Base-by-base conservation (phyloP, 1,140 invertebrate species). In the Trichogramma pretiosum region DNA sequence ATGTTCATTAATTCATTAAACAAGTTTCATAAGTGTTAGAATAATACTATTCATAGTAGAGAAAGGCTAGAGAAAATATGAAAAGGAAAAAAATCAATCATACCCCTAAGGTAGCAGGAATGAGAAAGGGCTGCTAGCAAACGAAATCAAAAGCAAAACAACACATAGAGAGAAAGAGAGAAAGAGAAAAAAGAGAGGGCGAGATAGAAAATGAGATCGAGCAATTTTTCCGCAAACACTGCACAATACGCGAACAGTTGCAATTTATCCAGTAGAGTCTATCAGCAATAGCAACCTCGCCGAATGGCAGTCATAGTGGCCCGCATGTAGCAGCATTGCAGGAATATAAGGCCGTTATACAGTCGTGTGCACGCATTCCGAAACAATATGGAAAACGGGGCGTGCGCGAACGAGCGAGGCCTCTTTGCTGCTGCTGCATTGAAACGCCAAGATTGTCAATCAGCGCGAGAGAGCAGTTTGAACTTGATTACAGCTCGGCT, bases 401-500 rank as follows among this genome's bases (percentile, higher is more conserved):
- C 16, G 8, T 30, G 26, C 26, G 26, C 13, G 26, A 9, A 30
- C 26, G 26, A 9, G 26, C 13, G 13, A 7, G 13, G n/a, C n/a
- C n/a, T 13, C 26, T 13, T 30, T 30, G 26, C 13, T 8, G 26
- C 26, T 13, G 19, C 24, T 13, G 21, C 18, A 32, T 35, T 50
- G 56, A 53, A 50, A 34, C 37, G 41, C 49, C 51, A 67, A 67
- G 63, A 67, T 67, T 67, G 63, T 64, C 63, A 67, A 67, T 65
- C 61, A 64, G 58, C 59, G 50, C 54, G 48, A 64, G n/a, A n/a
- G n/a, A n/a, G 33, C 56, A 56, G 63, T 64, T 62, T 62, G 57
- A 56, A 56, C 56, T 64, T 65, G 61, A 65, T 67, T 67, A 67
- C 59, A 57, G 53, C 53, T 40, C 46, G 48, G 55, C 18, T 16